Base-by-base conservation (phyloP, 1,140 invertebrate genomes). In the Coptotermes formosanus region DNA sequence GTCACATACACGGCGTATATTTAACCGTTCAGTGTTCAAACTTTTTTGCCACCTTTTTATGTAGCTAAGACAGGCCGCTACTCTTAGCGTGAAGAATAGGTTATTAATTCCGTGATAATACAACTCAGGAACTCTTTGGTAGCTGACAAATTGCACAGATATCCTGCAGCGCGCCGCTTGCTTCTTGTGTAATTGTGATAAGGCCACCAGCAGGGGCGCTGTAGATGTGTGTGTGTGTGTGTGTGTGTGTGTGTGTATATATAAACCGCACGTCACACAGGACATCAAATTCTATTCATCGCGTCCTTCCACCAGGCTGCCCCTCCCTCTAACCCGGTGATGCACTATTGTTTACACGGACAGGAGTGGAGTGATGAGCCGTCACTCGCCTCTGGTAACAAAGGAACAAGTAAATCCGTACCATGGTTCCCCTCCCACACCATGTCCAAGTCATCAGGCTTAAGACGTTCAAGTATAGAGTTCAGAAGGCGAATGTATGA, bases 261-360 rank as follows among this genome's bases (percentile, higher is more conserved):
- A 75, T 30, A 75, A 8, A 75, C 64, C 64, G 1, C 52, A 25
- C 64, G 11, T 75, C 25, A 75, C n/a, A 30, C 64, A 75, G 25
- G 64, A 30, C 64, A 75, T 75, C 64, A 75, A 30, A 75, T 75
- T 25, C 64, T 75, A 75, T 75, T 75, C 64, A 75, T 75, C 64
- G 30, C n/a, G n/a, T 25, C n/a, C 52, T 75, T 75, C 64, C 64
- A 30, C n/a, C 4, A n/a, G 64, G n/a, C 25, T 75, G 25, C 25
- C 25, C 64, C n/a, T 55, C 52, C 19, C 52, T 16, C 45, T 16
- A 48, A 19, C 19, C 19, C n/a, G n/a, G 25, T 30, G 64, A n/a
- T 75, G n/a, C 16, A n/a, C 64, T 75, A 30, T 75, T 75, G 64
- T 75, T 75, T 75, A 75, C 25, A 25, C 64, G 64, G 64, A 75